Conservation (phyloP, 2,888 invertebrate species). For the Drosophila borealis region DNA sequence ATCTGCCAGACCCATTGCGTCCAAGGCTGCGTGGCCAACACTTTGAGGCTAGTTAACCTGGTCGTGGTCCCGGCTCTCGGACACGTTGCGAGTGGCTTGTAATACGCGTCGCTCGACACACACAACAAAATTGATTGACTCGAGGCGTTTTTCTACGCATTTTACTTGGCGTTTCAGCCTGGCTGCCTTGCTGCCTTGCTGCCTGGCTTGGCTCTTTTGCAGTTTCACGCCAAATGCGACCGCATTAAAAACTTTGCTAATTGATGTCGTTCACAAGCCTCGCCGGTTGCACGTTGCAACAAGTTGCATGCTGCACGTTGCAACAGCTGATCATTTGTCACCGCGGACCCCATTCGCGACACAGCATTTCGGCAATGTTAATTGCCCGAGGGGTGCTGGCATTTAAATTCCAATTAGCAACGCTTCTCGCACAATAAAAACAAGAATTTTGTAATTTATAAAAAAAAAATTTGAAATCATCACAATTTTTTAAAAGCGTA, state of each 20-base stretch:
- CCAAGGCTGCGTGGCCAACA: slow-evolving; percentile 59
- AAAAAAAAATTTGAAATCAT: not conserved
- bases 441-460: not conserved
- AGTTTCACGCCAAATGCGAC: slow-evolving; percentile 74
- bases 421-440: slow-evolving; percentile 36
- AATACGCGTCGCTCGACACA: slow-evolving; percentile 52
- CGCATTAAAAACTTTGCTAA: slow-evolving; percentile 77
- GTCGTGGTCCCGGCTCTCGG: slow-evolving; percentile 10
- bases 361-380: slow-evolving; percentile 31
- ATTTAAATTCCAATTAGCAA: slow-evolving; percentile 57
- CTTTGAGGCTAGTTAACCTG: slow-evolving; percentile 43
- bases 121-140: slow-evolving; percentile 72
- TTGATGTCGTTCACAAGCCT: slow-evolving; percentile 76
- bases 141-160: slow-evolving; percentile 75
- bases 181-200: slow-evolving; percentile 5
- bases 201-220: slow-evolving; percentile 38
- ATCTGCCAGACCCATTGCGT: slow-evolving; percentile 29
- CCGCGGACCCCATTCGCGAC: slow-evolving; percentile 18
- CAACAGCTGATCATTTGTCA: slow-evolving; percentile 41
- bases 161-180: slow-evolving; percentile 39
- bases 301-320: slow-evolving; percentile 26
- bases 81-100: slow-evolving; percentile 32
- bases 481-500: too few relatives aligned
- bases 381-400: slow-evolving; percentile 40
- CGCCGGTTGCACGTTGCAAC: slow-evolving; percentile 44